Base-by-base conservation (phyloP, 2,113 vertebrate species). In the Engystomops pustulosus region DNA sequence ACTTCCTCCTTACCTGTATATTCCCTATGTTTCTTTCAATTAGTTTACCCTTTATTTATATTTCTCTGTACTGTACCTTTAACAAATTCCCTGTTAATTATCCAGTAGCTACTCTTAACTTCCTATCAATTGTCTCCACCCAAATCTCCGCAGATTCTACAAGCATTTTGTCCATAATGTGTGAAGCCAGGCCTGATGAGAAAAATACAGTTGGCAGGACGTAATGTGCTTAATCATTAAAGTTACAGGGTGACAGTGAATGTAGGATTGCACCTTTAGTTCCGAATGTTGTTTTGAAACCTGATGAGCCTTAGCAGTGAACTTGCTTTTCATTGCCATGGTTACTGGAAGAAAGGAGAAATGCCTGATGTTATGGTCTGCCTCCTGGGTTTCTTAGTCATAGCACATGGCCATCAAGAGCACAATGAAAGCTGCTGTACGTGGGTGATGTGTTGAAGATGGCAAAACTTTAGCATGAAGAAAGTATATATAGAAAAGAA, bases 371-470 rank as follows among this genome's bases (percentile, higher is more conserved):
- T 30, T 80, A 44, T 71, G 79, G 65, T 20, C 23, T 70, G 65
- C 45, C 27, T 81, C 67, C 32, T 27, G 67, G 79, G 79, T 81
- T 53, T 69, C 65, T 81, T 51, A 81, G 44, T 81, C 79, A 71
- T 55, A 55, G 30, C n/a, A 53, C 32, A 53, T 51, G 49, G 65
- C 27, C 79, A 38, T 38, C 30, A 38, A 55, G n/a, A 17, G 67
- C 79, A 81, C 79, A 81, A 41, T 55, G 27, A 41, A 71, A 53
- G 34, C 79, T 41, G 62, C 79, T 27, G 65, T 36, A 55, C 30
- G 79, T 81, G 79, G 79, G 79, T 53, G 84, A 7, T 83, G 84
- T 81, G 79, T 27, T 10, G 58, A 44, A 36, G 58, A 83, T 6
- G 20, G 41, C 34, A 58, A 58, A 55, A 78, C 32, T 41, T 78